Conservation (phyloP, 1,140 invertebrate species). For the Eriosoma lanigerum region DNA sequence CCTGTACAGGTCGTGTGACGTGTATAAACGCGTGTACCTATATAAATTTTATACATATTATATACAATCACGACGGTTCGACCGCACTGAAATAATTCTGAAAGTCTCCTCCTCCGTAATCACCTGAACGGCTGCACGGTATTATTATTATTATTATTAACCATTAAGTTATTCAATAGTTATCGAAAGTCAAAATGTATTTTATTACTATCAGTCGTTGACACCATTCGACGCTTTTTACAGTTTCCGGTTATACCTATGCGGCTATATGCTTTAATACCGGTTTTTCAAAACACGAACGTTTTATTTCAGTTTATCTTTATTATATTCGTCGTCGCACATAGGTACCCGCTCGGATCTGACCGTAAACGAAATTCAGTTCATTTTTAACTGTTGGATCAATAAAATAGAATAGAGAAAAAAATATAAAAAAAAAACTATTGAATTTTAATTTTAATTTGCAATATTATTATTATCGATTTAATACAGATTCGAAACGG, state of each 20-base stretch:
- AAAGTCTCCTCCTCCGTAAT: background rate
- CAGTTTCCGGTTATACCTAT: slow-evolving; percentile 23
- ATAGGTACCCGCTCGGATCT: no score
- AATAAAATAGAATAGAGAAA: background rate
- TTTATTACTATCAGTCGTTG: slow-evolving; percentile 37
- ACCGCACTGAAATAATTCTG: background rate
- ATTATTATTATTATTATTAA: no score
- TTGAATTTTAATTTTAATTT: background rate
- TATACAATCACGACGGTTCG: background rate
- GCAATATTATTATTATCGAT: no score
- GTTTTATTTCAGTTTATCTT: slow-evolving; percentile 17
- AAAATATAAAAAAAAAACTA: no score
- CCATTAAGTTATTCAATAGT: background rate
- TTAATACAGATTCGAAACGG: no score
- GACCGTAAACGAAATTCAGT: slow-evolving; percentile 14
- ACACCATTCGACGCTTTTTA: slow-evolving; percentile 42
- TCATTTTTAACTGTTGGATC: background rate
- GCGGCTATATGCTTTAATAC: no score
- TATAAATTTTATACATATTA: background rate
- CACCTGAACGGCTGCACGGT: no score
- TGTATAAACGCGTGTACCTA: background rate
- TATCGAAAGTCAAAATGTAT: slow-evolving; percentile 37
- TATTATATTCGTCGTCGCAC: background rate
- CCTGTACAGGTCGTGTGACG: background rate
- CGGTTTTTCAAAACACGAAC: no score